Evolutionary conservation across 2,888 invertebrate species (phyloP).

Genomic region (Tetragonisca angustula): DNA sequence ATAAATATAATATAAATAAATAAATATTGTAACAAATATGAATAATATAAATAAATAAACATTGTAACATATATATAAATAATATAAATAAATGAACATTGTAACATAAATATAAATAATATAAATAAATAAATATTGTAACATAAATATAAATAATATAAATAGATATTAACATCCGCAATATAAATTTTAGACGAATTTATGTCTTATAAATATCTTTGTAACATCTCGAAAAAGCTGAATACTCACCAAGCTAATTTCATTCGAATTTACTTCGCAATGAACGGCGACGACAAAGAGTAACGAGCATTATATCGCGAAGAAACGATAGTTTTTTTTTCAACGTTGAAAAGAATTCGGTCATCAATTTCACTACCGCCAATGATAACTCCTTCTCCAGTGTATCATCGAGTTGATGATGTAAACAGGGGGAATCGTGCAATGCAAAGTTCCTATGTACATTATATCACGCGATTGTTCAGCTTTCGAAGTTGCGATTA

Average conservation of each 20-base stretch:
- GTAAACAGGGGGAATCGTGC: not conserved
- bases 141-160: too few species aligned
- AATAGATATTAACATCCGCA: too few species aligned
- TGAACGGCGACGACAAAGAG: not conserved
- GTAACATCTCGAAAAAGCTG: not conserved
- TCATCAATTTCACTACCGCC: conserved; percentile 4
- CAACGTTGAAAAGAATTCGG: not conserved
- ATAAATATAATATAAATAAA: too few species aligned
- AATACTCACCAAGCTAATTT: not conserved
- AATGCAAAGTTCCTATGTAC: not conserved
- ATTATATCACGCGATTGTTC: not conserved
- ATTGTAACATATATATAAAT: too few species aligned
- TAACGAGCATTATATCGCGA: conserved; percentile 11
- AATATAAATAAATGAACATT: too few species aligned
- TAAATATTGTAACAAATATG: too few species aligned
- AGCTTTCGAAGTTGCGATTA: too few species aligned
- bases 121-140: too few species aligned
- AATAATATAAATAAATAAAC: too few species aligned
- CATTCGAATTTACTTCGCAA: not conserved
- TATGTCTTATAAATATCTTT: too few species aligned
- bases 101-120: too few species aligned
- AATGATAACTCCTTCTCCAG: not conserved
- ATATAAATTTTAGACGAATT: too few species aligned
- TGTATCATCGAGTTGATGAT: not conserved
- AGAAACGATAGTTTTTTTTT: not conserved